Evolutionary conservation across 2,113 vertebrate species (phyloP), one percentile per base, ranked within the genome.

Genomic region (Myotis lucifugus): DNA sequence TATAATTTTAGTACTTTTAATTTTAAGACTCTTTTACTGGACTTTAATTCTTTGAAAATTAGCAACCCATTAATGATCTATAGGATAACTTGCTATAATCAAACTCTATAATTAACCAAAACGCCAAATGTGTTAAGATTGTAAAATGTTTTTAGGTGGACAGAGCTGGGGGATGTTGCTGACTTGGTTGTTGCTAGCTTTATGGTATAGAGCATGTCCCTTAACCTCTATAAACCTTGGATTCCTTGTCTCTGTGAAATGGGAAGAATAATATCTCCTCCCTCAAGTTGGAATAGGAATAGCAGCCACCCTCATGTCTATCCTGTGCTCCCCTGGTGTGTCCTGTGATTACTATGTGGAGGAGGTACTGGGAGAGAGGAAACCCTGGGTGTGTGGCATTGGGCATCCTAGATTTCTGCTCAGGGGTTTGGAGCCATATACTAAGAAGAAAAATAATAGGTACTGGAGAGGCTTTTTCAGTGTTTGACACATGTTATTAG

Each of bases 1-100:
- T 77, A 46, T 95, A 73, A 92, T 90, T 93, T 90, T 90, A 96
- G 54, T 59, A 69, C 69, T 95, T 94, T 91, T 52, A 29, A 50
- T 74, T 88, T 86, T 85, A 18, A 12, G 48, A 48, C 9, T 78
- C 70, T 95, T 96, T 96, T 78, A 90, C 81, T 93, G 0, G 82
- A 88, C 88, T 95, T 96, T 88, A 90, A 85, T 92, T 90, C 67
- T 95, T 94, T 92, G 85, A 96, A 95, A 96, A 96, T 95, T 88
- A 94, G 88, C 85, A 93, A 85, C 88, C 76, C 27, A 76, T 78
- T 92, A 83, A 78, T 92, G 88, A 88, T 86, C 74, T 69, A 42
- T 90, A 88, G 29, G 88, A 94, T 90, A 95, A 56, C 85, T 90
- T 72, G 40, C 54, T 92, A 27, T 81, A 46, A 92, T 78, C 66